phyloP scores from a whole-genome alignment of 1,140 invertebrate genomes.

The Anthonomus grandis region DNA sequence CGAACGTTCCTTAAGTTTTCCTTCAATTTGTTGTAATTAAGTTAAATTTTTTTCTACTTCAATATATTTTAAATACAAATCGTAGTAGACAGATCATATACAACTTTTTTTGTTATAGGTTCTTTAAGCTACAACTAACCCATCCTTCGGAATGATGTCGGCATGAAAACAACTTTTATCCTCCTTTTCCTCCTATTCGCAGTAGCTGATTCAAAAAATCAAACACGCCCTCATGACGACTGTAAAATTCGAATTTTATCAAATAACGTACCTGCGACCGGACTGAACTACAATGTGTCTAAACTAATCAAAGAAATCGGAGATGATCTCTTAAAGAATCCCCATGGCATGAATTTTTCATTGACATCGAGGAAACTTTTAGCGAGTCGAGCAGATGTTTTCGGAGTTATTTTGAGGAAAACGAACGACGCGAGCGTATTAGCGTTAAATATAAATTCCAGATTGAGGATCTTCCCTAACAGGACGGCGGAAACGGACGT shows the following conservation, averaged over 20 bases:
- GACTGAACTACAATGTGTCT: conserved; percentile 29
- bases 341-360: conserved; percentile 20
- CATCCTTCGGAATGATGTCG: conserved; percentile 35
- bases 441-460: conserved; percentile 29
- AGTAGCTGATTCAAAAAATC: conserved; percentile 9
- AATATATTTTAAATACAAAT: too few relatives aligned
- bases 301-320: conserved; percentile 9
- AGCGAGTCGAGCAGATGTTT: conserved; percentile 16
- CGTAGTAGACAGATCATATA: too few relatives aligned
- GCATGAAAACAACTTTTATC: conserved; percentile 35
- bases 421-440: conserved; percentile 21
- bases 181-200: conserved; percentile 30
- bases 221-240: conserved; percentile 25
- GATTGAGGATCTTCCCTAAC: conserved; percentile 34
- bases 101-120: too few relatives aligned
- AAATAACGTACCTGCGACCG: conserved; percentile 33
- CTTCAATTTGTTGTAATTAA: too few relatives aligned
- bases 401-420: conserved; percentile 28
- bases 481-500: conserved; percentile 29
- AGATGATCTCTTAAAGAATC: conserved; percentile 7
- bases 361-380: conserved; percentile 19
- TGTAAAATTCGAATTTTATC: conserved; percentile 35
- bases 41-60: too few relatives aligned
- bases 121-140: too few relatives aligned
- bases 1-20: too few relatives aligned